Base-by-base conservation (phyloP, 2,113 vertebrate species). In the Galbula dea region DNA sequence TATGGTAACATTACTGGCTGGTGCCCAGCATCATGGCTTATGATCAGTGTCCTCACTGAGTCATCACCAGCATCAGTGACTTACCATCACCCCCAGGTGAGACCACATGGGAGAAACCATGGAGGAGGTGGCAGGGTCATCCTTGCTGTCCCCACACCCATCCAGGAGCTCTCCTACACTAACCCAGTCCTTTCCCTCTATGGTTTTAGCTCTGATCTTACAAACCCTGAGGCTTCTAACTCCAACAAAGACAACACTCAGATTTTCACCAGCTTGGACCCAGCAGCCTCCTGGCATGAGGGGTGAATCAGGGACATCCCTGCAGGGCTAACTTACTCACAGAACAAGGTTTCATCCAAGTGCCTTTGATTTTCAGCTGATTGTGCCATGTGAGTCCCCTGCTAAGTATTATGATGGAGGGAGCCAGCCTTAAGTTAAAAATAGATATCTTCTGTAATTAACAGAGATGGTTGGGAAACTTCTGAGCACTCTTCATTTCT, bases 391-490 rank as follows among this genome's bases (percentile, higher is more conserved):
- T 83, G 73, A 77, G 48, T 65, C n/a, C 61, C 68, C 37, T 52
- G 12, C 7, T n/a, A 77, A 90, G 23, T 27, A 36, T 45, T 77
- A 26, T 14, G 61, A 68, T 63, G 46, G 76, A 67, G 41, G 18
- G 51, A 83, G 32, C 3, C 75, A 62, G 51, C 24, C 76, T 48
- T 59, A 55, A 65, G 48, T 78, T 75, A 83, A 92, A 90, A 94
- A 86, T 36, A 86, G 86, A 9, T 43, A 75, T 89, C 49, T 92
- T 48, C 39, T 17, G 52, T 75, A 78, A 92, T 84, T 94, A 86
- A 75, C 32, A 92, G 21, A 17, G 24, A 24, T 32, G 54, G 12
- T 0, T 78, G 61, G 27, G 30, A 83, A 41, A 81, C 32, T 72
- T 85, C 57, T 72, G 83, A 88, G 52, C 57, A 71, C 57, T 1